A percentile compares a stretch with the other conserved stretches of the same genome.
phyloP scores from a whole-genome alignment of 1,140 invertebrate genomes.

The Ips typographus region DNA sequence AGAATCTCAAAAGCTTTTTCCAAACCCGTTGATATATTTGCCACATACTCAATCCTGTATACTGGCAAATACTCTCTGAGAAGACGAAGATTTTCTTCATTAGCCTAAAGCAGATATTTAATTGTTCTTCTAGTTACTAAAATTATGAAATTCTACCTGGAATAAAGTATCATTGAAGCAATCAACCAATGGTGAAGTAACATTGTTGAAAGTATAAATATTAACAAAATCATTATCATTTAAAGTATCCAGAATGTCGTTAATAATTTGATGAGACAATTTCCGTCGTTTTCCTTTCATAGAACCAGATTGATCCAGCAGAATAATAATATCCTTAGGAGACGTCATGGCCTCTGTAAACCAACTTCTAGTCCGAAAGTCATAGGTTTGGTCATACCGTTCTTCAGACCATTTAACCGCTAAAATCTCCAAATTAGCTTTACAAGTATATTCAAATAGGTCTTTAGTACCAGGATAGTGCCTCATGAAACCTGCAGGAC shows the following conservation, averaged over 20 bases:
- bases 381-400: slow-evolving; percentile 79
- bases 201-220: slow-evolving; percentile 83
- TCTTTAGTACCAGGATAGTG: slow-evolving; percentile 72
- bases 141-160: slow-evolving; percentile 57
- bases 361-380: slow-evolving; percentile 86
- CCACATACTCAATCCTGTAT: slow-evolving; percentile 40
- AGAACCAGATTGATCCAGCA: slow-evolving; percentile 93
- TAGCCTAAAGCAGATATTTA: slow-evolving; percentile 40
- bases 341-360: slow-evolving; percentile 96
- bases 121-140: neutral
- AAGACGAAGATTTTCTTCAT: slow-evolving; percentile 50
- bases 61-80: slow-evolving; percentile 45
- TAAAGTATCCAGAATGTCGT: slow-evolving; percentile 94
- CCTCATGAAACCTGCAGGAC: slow-evolving; percentile 85
- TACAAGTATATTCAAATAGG: neutral
- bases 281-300: slow-evolving; percentile 93
- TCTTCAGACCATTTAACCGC: slow-evolving; percentile 71
- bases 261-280: slow-evolving; percentile 92
- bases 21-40: slow-evolving; percentile 43
- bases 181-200: slow-evolving; percentile 73
- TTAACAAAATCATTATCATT: slow-evolving; percentile 99
- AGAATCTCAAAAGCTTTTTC: slow-evolving; percentile 46
- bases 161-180: slow-evolving; percentile 88
- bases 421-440: slow-evolving; percentile 8
- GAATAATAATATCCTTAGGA: slow-evolving; percentile 94